Percentiles rank a stretch among this genome's conserved stretches.
Conservation (phyloP, 2,113 vertebrate species). For the Nothocercus nigrocapillus region DNA sequence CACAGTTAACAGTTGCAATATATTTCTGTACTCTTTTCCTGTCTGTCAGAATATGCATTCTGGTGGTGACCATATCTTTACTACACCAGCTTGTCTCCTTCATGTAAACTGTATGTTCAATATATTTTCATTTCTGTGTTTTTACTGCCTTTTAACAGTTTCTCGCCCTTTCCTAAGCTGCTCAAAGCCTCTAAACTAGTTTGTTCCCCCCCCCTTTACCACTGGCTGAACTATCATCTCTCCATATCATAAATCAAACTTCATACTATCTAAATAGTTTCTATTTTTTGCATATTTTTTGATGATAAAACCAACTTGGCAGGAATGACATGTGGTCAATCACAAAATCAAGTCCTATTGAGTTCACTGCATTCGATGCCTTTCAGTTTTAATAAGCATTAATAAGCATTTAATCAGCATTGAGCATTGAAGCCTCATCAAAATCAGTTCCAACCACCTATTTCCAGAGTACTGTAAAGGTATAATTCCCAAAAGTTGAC, state of each 20-base stretch:
- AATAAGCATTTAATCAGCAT: background rate
- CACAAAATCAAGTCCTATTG: background rate
- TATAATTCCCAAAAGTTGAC: background rate
- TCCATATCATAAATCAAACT: background rate
- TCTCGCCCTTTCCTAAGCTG: background rate
- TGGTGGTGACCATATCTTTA: background rate
- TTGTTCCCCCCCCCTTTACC: background rate
- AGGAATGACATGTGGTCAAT: background rate
- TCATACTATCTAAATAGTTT: background rate
- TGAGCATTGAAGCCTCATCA: background rate
- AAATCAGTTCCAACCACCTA: background rate
- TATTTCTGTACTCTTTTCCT: background rate
- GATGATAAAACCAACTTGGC: background rate
- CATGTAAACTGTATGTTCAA: background rate
- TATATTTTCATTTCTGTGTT: background rate
- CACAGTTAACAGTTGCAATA: background rate
- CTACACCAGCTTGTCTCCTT: background rate
- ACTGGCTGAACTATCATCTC: background rate
- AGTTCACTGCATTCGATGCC: background rate
- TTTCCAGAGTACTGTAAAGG: background rate
- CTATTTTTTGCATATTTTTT: background rate
- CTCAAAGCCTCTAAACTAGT: background rate
- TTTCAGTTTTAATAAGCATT: background rate
- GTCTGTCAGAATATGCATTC: background rate
- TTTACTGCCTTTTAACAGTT: background rate